Evolutionary conservation across 2,113 vertebrate species (phyloP).

Genomic region (Lampris incognitus): DNA sequence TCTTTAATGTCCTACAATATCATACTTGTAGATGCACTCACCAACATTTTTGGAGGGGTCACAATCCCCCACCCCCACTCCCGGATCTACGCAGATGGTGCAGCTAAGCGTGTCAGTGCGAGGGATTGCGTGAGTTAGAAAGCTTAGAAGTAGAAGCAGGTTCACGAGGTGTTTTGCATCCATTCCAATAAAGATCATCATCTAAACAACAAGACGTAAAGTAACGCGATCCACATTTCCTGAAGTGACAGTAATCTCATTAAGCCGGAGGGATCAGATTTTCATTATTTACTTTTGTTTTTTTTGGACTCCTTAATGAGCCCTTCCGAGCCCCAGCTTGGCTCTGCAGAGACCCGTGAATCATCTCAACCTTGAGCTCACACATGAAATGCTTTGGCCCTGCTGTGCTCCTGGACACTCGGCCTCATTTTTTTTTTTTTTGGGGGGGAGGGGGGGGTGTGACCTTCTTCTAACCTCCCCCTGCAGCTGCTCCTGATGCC

Average conservation of each 20-base stretch:
- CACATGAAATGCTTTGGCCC: constrained; percentile 33
- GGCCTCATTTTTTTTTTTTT: constrained; percentile 41
- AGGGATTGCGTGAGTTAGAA: too few species aligned
- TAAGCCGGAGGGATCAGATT: constrained; percentile 31
- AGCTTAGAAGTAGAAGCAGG: too few species aligned
- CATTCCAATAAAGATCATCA: too few species aligned
- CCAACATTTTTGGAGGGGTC: too few species aligned
- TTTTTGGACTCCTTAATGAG: constrained; percentile 55
- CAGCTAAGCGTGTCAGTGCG: too few species aligned
- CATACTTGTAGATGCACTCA: too few species aligned
- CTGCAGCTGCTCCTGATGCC: constrained; percentile 73
- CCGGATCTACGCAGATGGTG: too few species aligned
- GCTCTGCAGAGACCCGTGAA: constrained; percentile 48
- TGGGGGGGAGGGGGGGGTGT: neutral
- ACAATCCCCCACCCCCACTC: too few species aligned
- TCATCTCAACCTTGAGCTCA: constrained; percentile 64
- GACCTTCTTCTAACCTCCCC: constrained; percentile 76
- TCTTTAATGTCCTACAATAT: too few species aligned
- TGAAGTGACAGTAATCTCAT: constrained; percentile 37
- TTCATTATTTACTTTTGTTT: neutral
- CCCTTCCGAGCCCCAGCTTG: constrained; percentile 46
- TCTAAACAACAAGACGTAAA: constrained; percentile 19
- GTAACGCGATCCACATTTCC: constrained; percentile 1
- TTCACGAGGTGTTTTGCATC: too few species aligned
- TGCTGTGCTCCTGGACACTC: constrained; percentile 64